Base-by-base conservation (phyloP, 2,113 vertebrate species). In the Hemichromis elongatus region DNA sequence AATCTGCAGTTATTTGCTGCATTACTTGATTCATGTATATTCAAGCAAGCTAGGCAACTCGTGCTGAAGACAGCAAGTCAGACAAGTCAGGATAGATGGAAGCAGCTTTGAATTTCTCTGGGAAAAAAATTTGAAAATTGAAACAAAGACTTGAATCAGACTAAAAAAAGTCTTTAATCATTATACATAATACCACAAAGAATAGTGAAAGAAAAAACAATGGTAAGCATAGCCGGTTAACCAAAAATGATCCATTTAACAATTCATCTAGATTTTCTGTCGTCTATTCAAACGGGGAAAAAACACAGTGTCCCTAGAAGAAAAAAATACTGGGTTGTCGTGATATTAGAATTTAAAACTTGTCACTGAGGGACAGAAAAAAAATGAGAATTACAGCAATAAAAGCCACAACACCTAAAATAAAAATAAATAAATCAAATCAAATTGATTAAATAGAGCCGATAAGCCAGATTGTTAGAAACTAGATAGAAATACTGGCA, bases 1-100 rank as follows among this genome's bases (percentile, higher is more conserved):
- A 75, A 52, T 52, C 59, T 21, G 59, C 33, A 63, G 47, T 26
- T 75, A 75, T 75, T 16, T 19, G 68, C 42, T 75, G 42, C 68
- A 50, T 75, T 75, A 75, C 45, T 75, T 75, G 45, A 75, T 30
- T 50, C 45, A 50, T 19, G 26, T 30, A 47, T 75, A 73, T 28
- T 73, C 68, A 50, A 47, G 10, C 28, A 3, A 50, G 6, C 18
- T 12, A 30, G 26, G 70, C 16, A 30, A 50, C 28, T 7, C 45
- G 50, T 13, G 24, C 45, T n/a, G 6, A 50, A 75, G 70, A 50
- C 26, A 75, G 42, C 24, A 50, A 50, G 24, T 18, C 68, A 75
- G 42, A 50, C 70, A 30, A 30, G 26, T 75, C 42, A 75, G 26
- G 0, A 5, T n/a, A 6, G 9, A 19, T 30, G 26, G 16, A 6